Evolutionary conservation across 2,797 vertebrate species (phyloP).

Genomic region (Agapornis canus): DNA sequence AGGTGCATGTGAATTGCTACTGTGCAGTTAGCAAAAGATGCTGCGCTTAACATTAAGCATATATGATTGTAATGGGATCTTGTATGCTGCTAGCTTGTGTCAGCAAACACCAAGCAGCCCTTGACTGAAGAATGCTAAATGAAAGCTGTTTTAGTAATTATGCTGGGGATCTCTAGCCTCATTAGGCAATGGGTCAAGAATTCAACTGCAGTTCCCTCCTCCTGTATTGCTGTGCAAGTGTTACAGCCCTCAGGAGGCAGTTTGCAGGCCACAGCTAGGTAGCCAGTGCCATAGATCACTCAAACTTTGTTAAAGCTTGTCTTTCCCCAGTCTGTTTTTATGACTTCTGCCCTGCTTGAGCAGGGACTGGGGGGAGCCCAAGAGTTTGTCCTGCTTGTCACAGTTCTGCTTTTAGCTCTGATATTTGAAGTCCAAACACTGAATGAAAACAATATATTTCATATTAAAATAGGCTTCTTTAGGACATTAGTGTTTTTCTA

Average conservation of each 20-base stretch:
- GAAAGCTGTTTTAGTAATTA: slow-evolving; percentile 4
- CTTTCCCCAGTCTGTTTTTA: not conserved
- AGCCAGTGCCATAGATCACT: not conserved
- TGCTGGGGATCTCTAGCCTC: not conserved
- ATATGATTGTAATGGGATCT: not conserved
- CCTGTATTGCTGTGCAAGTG: not conserved
- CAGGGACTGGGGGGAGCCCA: not conserved
- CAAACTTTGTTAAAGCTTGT: not conserved
- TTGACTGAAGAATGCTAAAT: slow-evolving; percentile 46
- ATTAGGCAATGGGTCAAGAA: slow-evolving; percentile 24
- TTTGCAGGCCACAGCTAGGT: not conserved
- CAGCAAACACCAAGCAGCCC: slow-evolving; percentile 13
- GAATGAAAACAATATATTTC: not conserved
- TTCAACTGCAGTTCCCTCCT: not conserved
- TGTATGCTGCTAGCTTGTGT: not conserved
- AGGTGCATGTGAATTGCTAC: not conserved
- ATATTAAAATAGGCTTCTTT: not conserved
- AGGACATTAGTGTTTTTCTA: not conserved
- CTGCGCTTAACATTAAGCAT: slow-evolving; percentile 23
- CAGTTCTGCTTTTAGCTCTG: not conserved
- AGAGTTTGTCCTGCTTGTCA: not conserved
- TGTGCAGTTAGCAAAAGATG: not conserved
- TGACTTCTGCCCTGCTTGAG: not conserved
- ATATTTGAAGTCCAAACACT: not conserved
- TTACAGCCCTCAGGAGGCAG: not conserved